Evolutionary conservation across 92 coral and sea anemone species (phyloP).

Genomic region (Palythoa caribaeorum): DNA sequence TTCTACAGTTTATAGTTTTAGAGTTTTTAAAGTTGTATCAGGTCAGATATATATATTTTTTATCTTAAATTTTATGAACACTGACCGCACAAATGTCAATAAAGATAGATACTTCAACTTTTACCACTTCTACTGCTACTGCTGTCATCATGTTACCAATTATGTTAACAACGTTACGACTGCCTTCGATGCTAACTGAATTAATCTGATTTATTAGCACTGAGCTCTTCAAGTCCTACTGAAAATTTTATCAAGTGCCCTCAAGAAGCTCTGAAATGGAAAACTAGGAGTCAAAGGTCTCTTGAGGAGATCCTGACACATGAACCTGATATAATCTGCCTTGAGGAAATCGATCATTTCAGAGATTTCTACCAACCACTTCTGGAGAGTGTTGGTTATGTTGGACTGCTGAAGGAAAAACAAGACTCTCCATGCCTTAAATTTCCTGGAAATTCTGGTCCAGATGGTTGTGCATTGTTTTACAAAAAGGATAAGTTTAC

Average conservation of each 20-base stretch:
- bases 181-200: neutral
- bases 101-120: no score
- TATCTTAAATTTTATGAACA: no score
- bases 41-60: no score
- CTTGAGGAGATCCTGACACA: slow-evolving; percentile 82
- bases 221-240: slow-evolving; percentile 86
- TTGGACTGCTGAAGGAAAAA: slow-evolving; percentile 76
- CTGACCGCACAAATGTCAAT: no score
- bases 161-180: no score
- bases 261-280: slow-evolving; percentile 82
- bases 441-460: slow-evolving; percentile 81
- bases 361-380: slow-evolving; percentile 80
- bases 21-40: no score
- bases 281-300: slow-evolving; percentile 75
- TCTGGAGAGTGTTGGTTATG: slow-evolving; percentile 77
- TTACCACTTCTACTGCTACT: no score
- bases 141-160: neutral
- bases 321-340: slow-evolving; percentile 85
- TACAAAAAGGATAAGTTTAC: slow-evolving; percentile 79
- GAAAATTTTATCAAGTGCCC: slow-evolving; percentile 90
- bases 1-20: no score
- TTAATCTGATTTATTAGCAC: slow-evolving; percentile 58
- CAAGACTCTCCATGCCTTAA: slow-evolving; percentile 90
- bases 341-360: slow-evolving; percentile 98
- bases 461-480: slow-evolving; percentile 96